Base-by-base conservation (phyloP, 2,797 vertebrate genomes). In the Leuciscus waleckii region DNA sequence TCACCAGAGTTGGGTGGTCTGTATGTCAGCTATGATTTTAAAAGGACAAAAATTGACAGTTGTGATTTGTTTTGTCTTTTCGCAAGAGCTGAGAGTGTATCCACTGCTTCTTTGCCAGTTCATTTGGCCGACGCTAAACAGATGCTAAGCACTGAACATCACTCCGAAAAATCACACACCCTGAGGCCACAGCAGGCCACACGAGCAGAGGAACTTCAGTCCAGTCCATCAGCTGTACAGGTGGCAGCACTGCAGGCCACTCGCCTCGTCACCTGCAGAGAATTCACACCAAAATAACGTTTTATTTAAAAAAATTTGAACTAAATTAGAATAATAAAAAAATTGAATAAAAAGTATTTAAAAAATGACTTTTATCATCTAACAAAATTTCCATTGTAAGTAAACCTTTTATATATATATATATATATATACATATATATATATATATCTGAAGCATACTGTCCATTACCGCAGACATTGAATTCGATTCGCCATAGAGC, bases 121-220 rank as follows among this genome's bases (percentile, higher is more conserved):
- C 68, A 74, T 82, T 74, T 73, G 37, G 74, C 74, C 74, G 74
- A 68, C 2, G 37, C 51, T 82, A 85, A 85, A 79, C 87, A 85
- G 79, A 87, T 85, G 86, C 86, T 82, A 82, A 85, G 79, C 86
- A 82, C 73, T 70, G 70, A 78, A 85, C 86, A 87, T 81, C 86
- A 54, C 54, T 84, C 54, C 54, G 37, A 49, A 71, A 85, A 88
- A 82, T 58, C 83, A 74, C 87, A 74, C 41, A 87, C 29, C 87
- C 83, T 56, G 79, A 77, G 76, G 87, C 83, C 79, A 78, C 83
- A 65, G 79, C 83, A 85, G 65, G 71, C 67, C 71, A 82, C 54
- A 82, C 39, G 79, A 81, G 65, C 39, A 35, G 67, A 46, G 23
- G 76, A 83, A 69, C 65, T 78, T 61, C 17, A 29, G 71, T 82